phyloP scores from a whole-genome alignment of 2,113 vertebrate genomes.

The Mellivora capensis region DNA sequence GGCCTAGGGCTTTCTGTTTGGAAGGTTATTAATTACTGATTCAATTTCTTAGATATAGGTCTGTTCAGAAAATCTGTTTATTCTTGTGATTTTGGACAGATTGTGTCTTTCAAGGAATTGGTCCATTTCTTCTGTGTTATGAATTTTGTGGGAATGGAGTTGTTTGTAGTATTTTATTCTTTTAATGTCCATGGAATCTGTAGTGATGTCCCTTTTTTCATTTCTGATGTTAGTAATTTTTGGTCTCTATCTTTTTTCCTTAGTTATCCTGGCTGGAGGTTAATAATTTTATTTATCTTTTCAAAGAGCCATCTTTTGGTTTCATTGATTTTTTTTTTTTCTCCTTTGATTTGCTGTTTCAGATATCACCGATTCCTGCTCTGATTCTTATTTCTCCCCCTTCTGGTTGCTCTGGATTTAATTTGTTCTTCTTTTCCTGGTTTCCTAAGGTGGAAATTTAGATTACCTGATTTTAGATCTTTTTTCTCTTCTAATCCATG shows the following conservation, averaged over 20 bases:
- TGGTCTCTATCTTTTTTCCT: neutral
- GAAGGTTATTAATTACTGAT: neutral
- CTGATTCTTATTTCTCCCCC: neutral
- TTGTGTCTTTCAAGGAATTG: neutral
- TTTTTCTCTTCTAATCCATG: neutral
- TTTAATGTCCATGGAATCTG: neutral
- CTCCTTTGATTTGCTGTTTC: neutral
- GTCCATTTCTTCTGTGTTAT: neutral
- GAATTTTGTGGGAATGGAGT: neutral
- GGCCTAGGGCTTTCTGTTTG: neutral
- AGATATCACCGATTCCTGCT: neutral
- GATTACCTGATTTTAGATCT: neutral
- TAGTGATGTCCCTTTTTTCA: neutral
- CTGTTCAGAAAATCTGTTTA: neutral
- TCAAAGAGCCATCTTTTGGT: neutral
- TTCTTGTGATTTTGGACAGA: neutral
- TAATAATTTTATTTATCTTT: neutral
- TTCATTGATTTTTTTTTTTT: neutral
- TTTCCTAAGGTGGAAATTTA: neutral
- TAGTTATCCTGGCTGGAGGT: neutral
- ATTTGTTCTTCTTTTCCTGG: neutral
- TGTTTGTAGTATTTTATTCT: neutral
- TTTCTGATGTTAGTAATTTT: neutral
- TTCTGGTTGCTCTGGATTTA: neutral
- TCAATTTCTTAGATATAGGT: neutral